A percentile compares a stretch with the other conserved stretches of the same genome.
Conservation (phyloP, 37 sponge, comb jelly and placozoan genomes). For the Theonella swinhoei region DNA sequence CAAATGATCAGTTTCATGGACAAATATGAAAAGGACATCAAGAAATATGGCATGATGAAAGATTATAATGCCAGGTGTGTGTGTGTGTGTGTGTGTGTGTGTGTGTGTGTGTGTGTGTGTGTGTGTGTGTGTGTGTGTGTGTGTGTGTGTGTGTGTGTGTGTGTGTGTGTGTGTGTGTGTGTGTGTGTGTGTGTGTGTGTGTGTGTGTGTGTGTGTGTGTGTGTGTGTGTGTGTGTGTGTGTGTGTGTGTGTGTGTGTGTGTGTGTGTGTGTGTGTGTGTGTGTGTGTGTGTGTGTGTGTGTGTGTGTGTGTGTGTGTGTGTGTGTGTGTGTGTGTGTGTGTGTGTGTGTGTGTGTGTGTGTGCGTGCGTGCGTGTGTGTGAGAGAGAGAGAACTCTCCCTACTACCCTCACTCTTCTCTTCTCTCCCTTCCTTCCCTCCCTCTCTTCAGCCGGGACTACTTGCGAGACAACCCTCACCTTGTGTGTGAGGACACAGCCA, state of each 20-base stretch:
- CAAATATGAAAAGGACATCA: constrained; percentile 66
- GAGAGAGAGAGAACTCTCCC: no score
- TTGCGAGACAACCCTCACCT: constrained; percentile 81
- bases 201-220: neutral
- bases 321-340: no score
- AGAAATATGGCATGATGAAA: constrained; percentile 81
- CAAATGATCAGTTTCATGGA: constrained; percentile 66
- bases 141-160: neutral
- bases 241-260: no score
- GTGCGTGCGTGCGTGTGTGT: no score
- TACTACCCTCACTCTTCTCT: no score
- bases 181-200: no score
- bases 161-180: no score
- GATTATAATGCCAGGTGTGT: constrained; percentile 78
- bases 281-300: no score
- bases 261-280: no score
- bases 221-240: no score
- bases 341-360: no score
- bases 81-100: constrained; percentile 3
- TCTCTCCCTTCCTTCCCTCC: neutral
- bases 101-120: constrained; percentile 30
- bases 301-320: no score
- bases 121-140: constrained; percentile 10
- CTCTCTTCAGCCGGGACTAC: constrained; percentile 73
- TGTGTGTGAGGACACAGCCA: constrained; percentile 89